Conservation (phyloP, 2,113 vertebrate species). For the Platycercus adscitus region DNA sequence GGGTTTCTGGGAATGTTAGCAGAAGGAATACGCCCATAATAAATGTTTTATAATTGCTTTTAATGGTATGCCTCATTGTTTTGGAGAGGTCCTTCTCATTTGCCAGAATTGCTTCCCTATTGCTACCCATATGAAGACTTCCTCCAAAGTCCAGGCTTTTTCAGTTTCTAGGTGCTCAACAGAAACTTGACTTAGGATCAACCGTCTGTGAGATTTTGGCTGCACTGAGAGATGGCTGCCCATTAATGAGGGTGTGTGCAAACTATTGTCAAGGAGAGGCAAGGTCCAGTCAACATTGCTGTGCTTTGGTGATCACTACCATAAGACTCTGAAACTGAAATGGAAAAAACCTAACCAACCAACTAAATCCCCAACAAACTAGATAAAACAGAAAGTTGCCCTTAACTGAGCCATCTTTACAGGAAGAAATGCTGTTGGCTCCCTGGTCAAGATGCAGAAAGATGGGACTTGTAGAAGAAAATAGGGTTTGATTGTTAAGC, state of each 20-base stretch:
- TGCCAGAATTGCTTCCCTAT: background rate
- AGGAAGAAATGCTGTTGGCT: background rate
- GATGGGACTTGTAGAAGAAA: background rate
- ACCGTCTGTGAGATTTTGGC: background rate
- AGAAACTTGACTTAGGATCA: background rate
- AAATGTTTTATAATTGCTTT: background rate
- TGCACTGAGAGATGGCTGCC: background rate
- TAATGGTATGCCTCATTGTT: background rate
- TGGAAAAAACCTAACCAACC: fast-evolving
- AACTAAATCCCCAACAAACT: background rate
- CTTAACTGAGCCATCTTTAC: background rate
- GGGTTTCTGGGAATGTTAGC: background rate
- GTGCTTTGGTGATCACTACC: background rate
- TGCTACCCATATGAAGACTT: background rate
- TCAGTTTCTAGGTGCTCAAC: background rate
- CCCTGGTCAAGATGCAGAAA: background rate
- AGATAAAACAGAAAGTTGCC: background rate
- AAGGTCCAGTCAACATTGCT: background rate
- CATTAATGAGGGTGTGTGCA: background rate
- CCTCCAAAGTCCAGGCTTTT: background rate
- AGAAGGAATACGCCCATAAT: background rate
- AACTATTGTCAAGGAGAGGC: background rate
- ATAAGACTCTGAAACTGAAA: background rate
- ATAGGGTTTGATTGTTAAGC: background rate
- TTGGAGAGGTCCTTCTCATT: background rate